Base-by-base conservation (phyloP, 92 coral and sea anemone species). In the Zoanthus gigantus region DNA sequence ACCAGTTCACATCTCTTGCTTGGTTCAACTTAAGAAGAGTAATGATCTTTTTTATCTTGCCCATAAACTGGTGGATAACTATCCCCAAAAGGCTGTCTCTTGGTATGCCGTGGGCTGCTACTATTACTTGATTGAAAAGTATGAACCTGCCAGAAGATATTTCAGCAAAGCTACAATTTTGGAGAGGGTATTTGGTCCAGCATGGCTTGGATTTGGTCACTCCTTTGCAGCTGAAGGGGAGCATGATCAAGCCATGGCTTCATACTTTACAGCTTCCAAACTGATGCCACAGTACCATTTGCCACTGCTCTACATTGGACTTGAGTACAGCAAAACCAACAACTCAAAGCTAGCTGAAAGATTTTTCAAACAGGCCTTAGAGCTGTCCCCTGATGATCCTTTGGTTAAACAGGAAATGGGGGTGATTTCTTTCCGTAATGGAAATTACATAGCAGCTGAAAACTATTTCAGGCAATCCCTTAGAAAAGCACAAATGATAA, bases 31-130 rank as follows among this genome's bases (percentile, higher is more conserved):
- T 48, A 97, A 91, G 91, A 95, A 97, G 79, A 91, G 96, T 3
- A 97, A 97, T 85, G 98, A 94, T 78, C 93, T 97, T 28, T 97
- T 97, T 73, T 94, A 87, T 75, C 92, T 97, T 18, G 99, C 96
- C 28, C 99, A 97, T 73, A 97, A 97, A 78, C 77, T 97, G 50
- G 99, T 97, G 56, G 99, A 97, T 78, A 95, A 95, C 84, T 97
- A 97, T 79, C 99, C 99, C 11, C 96, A 95, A 52, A 96, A 92
- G 89, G 99, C 99, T 0, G 95, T 97, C 4, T 94, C 99, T 14
- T 97, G 99, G 99, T 97, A 97, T 86, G 99, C 99, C 2, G 99
- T 97, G 60, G 99, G 99, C 6, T 97, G 98, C 52, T 97, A 97
- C 74, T 97, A 97, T 82, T 97, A 91, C 72, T 94, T 92, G 60